Evolutionary conservation across 2,113 vertebrate species (phyloP).

Genomic region (Diphyllodes magnificus): DNA sequence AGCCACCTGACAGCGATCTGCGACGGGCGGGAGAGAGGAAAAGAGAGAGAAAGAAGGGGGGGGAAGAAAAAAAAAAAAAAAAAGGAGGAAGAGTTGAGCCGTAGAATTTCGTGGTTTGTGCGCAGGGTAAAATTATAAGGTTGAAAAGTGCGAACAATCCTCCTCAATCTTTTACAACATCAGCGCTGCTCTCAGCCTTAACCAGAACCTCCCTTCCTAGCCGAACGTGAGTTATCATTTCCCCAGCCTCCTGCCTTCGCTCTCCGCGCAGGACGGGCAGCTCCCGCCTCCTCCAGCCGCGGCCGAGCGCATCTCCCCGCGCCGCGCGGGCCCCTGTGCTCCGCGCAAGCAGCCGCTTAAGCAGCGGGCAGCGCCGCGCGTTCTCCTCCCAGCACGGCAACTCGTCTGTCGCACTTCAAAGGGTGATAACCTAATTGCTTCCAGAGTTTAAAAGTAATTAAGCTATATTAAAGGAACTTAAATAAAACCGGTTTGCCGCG

Average conservation of each 20-base stretch:
- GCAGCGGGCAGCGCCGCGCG: slow-evolving; percentile 23
- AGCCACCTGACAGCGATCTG: slow-evolving; percentile 58
- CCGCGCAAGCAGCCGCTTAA: neutral
- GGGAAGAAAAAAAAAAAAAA: neutral
- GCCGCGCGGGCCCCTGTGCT: neutral
- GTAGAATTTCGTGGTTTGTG: slow-evolving; percentile 8
- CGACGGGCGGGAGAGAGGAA: neutral
- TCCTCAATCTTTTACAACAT: slow-evolving; percentile 11
- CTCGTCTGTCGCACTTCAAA: slow-evolving; percentile 65
- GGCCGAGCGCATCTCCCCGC: neutral
- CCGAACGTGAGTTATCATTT: slow-evolving; percentile 9
- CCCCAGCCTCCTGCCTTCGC: neutral
- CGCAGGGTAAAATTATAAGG: neutral
- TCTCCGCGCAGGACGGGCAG: neutral
- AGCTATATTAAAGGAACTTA: slow-evolving; percentile 52
- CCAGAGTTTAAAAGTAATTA: slow-evolving; percentile 77
- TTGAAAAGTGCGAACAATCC: slow-evolving; percentile 6
- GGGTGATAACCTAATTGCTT: slow-evolving; percentile 72
- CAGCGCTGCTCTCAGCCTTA: slow-evolving; percentile 30
- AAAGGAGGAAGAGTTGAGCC: neutral
- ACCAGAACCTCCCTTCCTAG: neutral
- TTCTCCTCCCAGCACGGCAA: slow-evolving; percentile 20
- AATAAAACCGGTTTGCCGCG: slow-evolving; percentile 14
- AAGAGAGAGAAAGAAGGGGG: neutral
- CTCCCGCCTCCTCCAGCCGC: neutral